Evolutionary conservation across 2,113 vertebrate species (phyloP).

Genomic region (Eulemur macaco): DNA sequence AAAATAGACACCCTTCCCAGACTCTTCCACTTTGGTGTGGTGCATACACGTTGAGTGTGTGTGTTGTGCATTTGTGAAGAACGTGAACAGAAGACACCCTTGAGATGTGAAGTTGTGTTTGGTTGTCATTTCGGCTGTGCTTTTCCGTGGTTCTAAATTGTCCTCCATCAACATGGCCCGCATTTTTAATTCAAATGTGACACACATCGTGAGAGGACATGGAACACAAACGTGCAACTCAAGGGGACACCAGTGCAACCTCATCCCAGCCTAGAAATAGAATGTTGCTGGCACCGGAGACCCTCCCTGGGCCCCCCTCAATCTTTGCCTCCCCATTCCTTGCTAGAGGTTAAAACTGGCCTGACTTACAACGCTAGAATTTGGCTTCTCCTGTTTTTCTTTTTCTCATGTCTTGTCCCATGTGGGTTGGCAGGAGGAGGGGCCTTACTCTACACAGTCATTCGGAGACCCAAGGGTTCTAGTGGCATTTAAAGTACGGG

Average conservation of each 20-base stretch:
- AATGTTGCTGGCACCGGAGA: neutral
- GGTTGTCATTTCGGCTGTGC: neutral
- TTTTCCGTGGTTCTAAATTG: neutral
- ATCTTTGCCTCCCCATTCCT: neutral
- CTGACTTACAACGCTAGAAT: neutral
- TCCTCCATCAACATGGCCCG: neutral
- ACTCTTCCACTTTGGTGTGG: neutral
- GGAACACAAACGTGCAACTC: neutral
- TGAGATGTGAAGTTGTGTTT: accelerated
- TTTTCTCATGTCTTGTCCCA: neutral
- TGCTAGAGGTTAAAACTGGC: neutral
- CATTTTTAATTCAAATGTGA: neutral
- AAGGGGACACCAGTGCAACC: neutral
- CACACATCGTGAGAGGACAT: too few species aligned
- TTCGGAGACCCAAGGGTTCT: neutral
- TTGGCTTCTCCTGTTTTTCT: neutral
- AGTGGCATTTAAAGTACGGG: neutral
- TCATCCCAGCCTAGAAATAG: neutral
- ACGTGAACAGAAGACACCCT: too few species aligned
- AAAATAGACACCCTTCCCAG: neutral
- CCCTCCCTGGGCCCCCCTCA: neutral
- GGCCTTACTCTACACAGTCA: neutral
- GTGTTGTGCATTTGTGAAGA: too few species aligned
- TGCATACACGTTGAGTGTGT: too few species aligned
- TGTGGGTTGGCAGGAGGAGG: too few species aligned